A percentile compares a stretch with the other conserved stretches of the same genome.
Conservation (phyloP, 2,113 vertebrate species). For the Brachypteracias leptosomus region DNA sequence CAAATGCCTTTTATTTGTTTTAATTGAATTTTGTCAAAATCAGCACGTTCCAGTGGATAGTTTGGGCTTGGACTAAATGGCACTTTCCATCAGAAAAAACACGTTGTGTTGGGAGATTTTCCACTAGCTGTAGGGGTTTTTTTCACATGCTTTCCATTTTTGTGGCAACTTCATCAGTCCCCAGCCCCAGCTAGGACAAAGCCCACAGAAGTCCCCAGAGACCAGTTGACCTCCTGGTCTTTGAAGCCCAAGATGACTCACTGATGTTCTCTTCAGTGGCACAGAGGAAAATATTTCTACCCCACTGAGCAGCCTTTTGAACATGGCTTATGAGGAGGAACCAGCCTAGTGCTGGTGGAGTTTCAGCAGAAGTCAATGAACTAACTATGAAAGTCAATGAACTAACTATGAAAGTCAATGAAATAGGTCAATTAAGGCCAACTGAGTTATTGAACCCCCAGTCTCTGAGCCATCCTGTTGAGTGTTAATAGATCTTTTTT, state of each 20-base stretch:
- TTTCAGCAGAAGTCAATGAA: neutral
- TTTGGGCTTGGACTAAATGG: conserved; percentile 27
- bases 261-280: neutral
- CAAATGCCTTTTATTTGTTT: neutral
- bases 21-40: conserved; percentile 26
- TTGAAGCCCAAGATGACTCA: neutral
- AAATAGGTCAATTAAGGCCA: neutral
- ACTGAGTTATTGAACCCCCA: neutral
- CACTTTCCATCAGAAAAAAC: conserved; percentile 19
- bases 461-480: neutral
- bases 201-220: neutral
- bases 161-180: neutral
- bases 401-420: neutral
- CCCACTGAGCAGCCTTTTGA: neutral
- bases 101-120: neutral
- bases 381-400: neutral
- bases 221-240: neutral
- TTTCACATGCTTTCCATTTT: conserved; percentile 26
- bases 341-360: neutral
- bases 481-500: neutral
- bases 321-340: neutral
- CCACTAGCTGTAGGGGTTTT: neutral
- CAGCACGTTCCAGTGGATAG: conserved; percentile 26
- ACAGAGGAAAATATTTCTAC: neutral
- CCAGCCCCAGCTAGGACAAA: neutral